Percentiles rank a stretch among this genome's conserved stretches.
Conservation (phyloP, 2,797 vertebrate species). For the Botia almorhae region DNA sequence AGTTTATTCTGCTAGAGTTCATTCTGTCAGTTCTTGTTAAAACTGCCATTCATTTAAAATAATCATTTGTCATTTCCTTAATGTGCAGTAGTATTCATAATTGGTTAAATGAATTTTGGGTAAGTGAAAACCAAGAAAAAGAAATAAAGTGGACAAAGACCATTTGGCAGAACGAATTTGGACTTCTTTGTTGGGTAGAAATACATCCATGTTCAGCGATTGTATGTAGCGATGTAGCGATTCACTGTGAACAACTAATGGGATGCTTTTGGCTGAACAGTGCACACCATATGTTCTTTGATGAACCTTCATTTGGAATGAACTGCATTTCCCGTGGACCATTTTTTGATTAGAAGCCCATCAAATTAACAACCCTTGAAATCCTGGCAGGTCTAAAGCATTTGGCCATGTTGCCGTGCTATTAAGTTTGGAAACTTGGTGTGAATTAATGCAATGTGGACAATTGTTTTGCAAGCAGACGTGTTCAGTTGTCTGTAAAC, state of each 20-base stretch:
- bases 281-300: slow-evolving; percentile 45
- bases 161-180: slow-evolving; percentile 38
- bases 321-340: slow-evolving; percentile 25
- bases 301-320: slow-evolving; percentile 37
- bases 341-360: slow-evolving; percentile 44
- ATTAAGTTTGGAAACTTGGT: slow-evolving; percentile 11
- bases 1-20: not conserved
- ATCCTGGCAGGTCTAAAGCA: slow-evolving; percentile 36
- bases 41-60: not conserved
- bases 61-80: not conserved
- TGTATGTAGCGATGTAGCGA: no score
- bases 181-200: not conserved
- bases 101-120: slow-evolving; percentile 36
- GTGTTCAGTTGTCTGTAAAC: slow-evolving; percentile 6
- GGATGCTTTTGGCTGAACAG: slow-evolving; percentile 40
- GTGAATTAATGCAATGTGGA: not conserved
- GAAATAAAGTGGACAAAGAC: slow-evolving; percentile 14
- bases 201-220: not conserved
- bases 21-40: not conserved
- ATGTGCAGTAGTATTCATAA: slow-evolving; percentile 34
- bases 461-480: slow-evolving; percentile 9
- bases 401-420: not conserved
- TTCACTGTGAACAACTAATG: slow-evolving; percentile 35
- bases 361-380: slow-evolving; percentile 52
- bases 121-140: slow-evolving; percentile 20